Percentiles rank a stretch among this genome's conserved stretches.
Evolutionary conservation across 2,113 vertebrate species (phyloP).

Genomic region (Aegotheles bennettii): DNA sequence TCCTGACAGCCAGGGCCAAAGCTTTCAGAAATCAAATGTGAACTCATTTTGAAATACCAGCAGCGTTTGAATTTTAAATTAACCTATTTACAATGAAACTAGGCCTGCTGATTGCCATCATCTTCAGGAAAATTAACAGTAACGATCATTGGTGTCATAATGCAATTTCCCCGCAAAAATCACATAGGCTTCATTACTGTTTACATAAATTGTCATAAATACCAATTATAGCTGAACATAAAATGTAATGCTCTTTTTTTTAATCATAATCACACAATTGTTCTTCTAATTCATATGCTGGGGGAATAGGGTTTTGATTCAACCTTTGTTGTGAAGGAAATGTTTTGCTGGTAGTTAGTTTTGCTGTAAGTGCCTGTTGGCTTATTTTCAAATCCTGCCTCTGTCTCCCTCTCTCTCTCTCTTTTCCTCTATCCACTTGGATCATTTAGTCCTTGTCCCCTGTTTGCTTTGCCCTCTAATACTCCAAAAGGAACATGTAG

Average conservation of each 20-base stretch:
- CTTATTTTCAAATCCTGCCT: conserved; percentile 65
- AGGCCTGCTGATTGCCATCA: conserved; percentile 82
- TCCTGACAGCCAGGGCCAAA: conserved; percentile 66
- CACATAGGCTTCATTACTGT: conserved; percentile 83
- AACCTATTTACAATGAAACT: conserved; percentile 85
- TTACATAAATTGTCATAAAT: conserved; percentile 87
- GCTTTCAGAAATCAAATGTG: conserved; percentile 76
- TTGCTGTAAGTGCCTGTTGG: conserved; percentile 65
- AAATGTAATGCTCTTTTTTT: conserved; percentile 81
- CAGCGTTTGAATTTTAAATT: conserved; percentile 83
- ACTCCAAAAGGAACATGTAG: conserved; percentile 20
- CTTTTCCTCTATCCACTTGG: conserved; percentile 35
- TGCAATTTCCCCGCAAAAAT: conserved; percentile 81
- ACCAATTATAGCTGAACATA: conserved; percentile 83
- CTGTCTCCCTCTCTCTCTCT: not conserved
- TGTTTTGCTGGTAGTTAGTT: conserved; percentile 66
- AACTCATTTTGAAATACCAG: conserved; percentile 80
- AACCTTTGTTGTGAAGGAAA: conserved; percentile 75
- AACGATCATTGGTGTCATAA: conserved; percentile 83
- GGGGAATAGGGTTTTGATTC: conserved; percentile 73
- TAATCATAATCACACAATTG: conserved; percentile 82
- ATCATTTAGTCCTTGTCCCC: conserved; percentile 54
- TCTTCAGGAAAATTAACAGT: conserved; percentile 85
- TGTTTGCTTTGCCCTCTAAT: conserved; percentile 64
- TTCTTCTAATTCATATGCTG: conserved; percentile 79